phyloP scores from a whole-genome alignment of 2,797 vertebrate species.

The Sebastes jordani region DNA sequence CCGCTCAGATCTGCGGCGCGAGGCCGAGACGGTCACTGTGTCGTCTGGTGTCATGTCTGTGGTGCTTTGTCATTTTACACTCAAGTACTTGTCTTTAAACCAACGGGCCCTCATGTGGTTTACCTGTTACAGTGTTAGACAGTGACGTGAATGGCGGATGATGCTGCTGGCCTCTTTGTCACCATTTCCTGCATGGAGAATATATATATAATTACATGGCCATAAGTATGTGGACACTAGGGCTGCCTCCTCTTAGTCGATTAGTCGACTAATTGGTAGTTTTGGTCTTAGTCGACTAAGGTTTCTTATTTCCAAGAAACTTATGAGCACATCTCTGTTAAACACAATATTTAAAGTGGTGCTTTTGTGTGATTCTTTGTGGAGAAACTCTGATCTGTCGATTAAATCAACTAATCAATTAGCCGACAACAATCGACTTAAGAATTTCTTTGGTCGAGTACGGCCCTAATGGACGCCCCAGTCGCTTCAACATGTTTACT shows the following conservation, averaged over 20 bases:
- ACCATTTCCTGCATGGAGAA: background rate
- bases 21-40: slow-evolving; percentile 1
- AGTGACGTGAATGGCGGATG: background rate
- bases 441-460: no score
- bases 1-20: slow-evolving; percentile 24
- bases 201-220: background rate
- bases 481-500: background rate
- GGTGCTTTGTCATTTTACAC: slow-evolving; percentile 33
- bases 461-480: background rate
- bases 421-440: no score
- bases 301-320: no score
- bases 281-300: no score
- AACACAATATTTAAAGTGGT: no score
- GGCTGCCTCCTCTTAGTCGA: no score
- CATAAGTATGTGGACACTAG: background rate
- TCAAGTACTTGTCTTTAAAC: slow-evolving; percentile 15
- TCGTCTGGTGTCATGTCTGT: slow-evolving; percentile 18
- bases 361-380: no score
- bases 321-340: no score
- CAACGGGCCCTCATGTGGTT: background rate
- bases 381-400: no score
- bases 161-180: background rate
- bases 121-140: background rate
- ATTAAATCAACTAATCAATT: no score
- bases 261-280: no score